Evolutionary conservation across 2,888 invertebrate species (phyloP).

Genomic region (Nymphalis c-album): DNA sequence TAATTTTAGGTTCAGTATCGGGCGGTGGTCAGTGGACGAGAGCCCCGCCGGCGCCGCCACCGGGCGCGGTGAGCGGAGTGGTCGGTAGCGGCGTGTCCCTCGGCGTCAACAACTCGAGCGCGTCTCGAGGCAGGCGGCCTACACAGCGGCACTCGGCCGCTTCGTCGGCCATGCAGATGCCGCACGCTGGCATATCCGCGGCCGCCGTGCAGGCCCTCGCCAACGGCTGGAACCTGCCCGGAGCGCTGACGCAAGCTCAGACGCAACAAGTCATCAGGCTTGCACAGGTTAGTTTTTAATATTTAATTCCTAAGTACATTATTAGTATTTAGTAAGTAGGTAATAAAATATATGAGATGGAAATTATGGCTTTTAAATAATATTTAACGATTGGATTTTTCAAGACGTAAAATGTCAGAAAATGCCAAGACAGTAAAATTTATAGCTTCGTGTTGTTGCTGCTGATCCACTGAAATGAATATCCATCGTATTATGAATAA

Average conservation of each 20-base stretch:
- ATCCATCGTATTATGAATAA: too few species aligned
- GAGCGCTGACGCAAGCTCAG: constrained; percentile 71
- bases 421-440: too few species aligned
- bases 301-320: too few species aligned
- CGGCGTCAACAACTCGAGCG: constrained; percentile 57
- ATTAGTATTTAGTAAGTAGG: too few species aligned
- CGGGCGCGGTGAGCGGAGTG: constrained; percentile 55
- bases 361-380: neutral
- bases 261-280: constrained; percentile 77
- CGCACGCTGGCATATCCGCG: constrained; percentile 65
- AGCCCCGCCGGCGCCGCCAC: constrained; percentile 87
- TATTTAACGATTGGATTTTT: too few species aligned
- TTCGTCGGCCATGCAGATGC: constrained; percentile 67
- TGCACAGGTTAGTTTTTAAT: constrained; percentile 61
- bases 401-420: neutral
- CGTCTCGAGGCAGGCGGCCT: constrained; percentile 60
- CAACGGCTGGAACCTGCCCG: constrained; percentile 63
- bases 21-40: constrained; percentile 89
- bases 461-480: too few species aligned
- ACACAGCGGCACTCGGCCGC: constrained; percentile 60
- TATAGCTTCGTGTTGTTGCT: too few species aligned
- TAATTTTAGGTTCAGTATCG: constrained; percentile 58
- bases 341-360: neutral
- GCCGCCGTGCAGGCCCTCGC: constrained; percentile 72
- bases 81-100: constrained; percentile 48